Evolutionary conservation across 1,140 invertebrate species (phyloP).

Genomic region (Hesperophylax magnus): DNA sequence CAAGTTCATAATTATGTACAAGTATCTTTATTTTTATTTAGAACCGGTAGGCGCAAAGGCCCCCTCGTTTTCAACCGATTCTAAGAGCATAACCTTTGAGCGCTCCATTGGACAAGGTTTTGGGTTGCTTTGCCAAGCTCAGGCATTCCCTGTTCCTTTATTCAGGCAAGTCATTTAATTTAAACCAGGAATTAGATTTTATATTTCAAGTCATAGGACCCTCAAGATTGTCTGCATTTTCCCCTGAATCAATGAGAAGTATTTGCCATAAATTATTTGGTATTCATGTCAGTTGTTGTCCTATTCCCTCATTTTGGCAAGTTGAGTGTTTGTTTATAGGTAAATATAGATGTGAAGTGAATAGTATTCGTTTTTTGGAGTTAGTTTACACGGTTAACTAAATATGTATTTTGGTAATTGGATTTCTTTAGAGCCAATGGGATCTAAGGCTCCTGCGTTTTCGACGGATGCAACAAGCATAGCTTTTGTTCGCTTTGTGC

Average conservation of each 20-base stretch:
- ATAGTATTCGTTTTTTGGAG: no score
- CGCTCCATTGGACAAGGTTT: slow-evolving; percentile 68
- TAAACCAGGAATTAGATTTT: background rate
- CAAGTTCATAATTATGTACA: slow-evolving; percentile 66
- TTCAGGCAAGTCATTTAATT: slow-evolving; percentile 76
- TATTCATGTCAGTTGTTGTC: slow-evolving; percentile 68
- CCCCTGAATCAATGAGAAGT: no score
- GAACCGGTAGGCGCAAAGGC: slow-evolving; percentile 80
- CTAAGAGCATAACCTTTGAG: slow-evolving; percentile 76
- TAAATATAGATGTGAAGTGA: background rate
- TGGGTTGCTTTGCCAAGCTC: slow-evolving; percentile 84
- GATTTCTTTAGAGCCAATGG: slow-evolving; percentile 74
- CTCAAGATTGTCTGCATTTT: no score
- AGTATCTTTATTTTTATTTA: slow-evolving; percentile 63
- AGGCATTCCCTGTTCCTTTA: slow-evolving; percentile 79
- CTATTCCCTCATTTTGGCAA: slow-evolving; percentile 80
- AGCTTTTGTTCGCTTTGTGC: slow-evolving; percentile 70
- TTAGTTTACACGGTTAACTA: background rate
- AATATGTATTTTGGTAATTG: background rate
- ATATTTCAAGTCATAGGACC: background rate
- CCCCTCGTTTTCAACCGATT: slow-evolving; percentile 78
- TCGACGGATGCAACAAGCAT: slow-evolving; percentile 80
- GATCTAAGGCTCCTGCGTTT: slow-evolving; percentile 78
- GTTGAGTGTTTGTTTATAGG: slow-evolving; percentile 49
- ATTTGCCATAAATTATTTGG: background rate